phyloP scores from a whole-genome alignment of 2,113 vertebrate species.

The Pollimyrus isidori region DNA sequence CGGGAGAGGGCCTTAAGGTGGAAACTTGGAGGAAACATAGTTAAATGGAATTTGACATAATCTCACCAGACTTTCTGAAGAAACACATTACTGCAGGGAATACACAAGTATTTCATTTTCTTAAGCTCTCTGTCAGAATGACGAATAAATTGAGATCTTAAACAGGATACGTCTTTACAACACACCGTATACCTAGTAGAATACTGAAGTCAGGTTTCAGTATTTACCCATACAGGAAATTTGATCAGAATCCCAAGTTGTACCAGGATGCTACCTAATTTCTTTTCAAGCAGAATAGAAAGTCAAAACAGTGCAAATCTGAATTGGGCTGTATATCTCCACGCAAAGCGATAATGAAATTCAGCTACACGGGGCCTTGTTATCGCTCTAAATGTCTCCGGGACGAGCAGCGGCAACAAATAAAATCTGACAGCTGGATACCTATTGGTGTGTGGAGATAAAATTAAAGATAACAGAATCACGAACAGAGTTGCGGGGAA shows the following conservation, averaged over 20 bases:
- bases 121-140: neutral
- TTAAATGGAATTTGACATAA: neutral
- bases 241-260: neutral
- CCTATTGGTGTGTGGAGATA: neutral
- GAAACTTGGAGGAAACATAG: neutral
- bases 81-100: neutral
- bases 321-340: neutral
- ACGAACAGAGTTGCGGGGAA: neutral
- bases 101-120: neutral
- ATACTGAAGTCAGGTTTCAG: neutral
- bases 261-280: neutral
- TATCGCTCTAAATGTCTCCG: neutral
- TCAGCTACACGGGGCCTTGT: neutral
- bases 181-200: neutral
- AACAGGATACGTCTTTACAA: neutral
- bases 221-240: neutral
- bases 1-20: neutral
- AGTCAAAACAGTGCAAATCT: neutral
- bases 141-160: slow-evolving; percentile 10
- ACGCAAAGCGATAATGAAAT: neutral
- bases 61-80: neutral
- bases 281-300: neutral
- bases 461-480: neutral
- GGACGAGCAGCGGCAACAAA: neutral
- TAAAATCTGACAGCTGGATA: neutral